Percentiles rank a stretch among this genome's conserved stretches.
phyloP scores from a whole-genome alignment of 2,113 vertebrate genomes.

The Gorsachius goisagi region DNA sequence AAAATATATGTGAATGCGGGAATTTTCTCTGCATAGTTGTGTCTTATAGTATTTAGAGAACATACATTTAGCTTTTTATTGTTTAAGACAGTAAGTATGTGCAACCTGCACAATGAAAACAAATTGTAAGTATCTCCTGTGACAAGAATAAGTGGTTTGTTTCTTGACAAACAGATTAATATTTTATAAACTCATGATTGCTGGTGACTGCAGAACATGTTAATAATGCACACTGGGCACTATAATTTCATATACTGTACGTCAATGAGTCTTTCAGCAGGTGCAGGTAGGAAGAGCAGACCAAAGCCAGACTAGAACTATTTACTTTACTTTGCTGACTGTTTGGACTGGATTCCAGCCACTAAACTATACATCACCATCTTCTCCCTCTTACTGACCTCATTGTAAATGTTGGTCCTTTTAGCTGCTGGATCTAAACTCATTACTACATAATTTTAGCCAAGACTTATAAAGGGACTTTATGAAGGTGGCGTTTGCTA shows the following conservation, averaged over 20 bases:
- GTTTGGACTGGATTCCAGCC: conserved; percentile 49
- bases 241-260: background rate
- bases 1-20: background rate
- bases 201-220: background rate
- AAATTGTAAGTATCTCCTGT: background rate
- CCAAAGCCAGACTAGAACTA: conserved; percentile 21
- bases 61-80: background rate
- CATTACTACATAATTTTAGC: conserved; percentile 46
- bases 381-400: conserved; percentile 31
- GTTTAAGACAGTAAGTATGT: background rate
- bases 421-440: background rate
- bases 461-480: conserved; percentile 6
- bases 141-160: background rate
- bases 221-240: background rate
- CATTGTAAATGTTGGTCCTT: background rate
- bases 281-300: conserved; percentile 23
- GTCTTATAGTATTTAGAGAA: background rate
- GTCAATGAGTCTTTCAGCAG: conserved; percentile 46
- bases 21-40: background rate
- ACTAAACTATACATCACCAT: background rate
- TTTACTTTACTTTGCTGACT: conserved; percentile 25
- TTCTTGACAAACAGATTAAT: background rate
- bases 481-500: conserved; percentile 36
- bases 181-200: background rate
- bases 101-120: background rate